Conservation (phyloP, 2,797 vertebrate genomes). For the Gymnothorax javanicus region DNA sequence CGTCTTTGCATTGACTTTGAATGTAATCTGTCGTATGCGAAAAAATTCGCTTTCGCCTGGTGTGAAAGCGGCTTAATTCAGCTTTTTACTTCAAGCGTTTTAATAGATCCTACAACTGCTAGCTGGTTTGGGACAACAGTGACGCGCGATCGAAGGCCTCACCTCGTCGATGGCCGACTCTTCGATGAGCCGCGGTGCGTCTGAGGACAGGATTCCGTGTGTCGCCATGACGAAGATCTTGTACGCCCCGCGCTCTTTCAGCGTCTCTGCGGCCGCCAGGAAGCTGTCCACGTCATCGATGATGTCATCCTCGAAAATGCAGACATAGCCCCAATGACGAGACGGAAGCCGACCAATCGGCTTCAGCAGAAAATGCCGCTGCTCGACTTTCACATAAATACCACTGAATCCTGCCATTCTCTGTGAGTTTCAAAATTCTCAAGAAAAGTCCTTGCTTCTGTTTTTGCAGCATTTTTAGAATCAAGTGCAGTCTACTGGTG, state of each 20-base stretch:
- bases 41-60: too few relatives aligned
- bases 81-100: too few relatives aligned
- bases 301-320: constrained; percentile 85
- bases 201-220: constrained; percentile 89
- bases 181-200: constrained; percentile 91
- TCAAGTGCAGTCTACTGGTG: too few relatives aligned
- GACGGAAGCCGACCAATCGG: neutral
- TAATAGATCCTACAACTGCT: neutral
- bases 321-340: neutral
- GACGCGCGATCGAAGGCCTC: neutral
- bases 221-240: constrained; percentile 98
- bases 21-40: too few relatives aligned
- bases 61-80: too few relatives aligned
- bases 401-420: too few relatives aligned
- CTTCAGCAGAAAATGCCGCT: neutral
- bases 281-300: constrained; percentile 96
- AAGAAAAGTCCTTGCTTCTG: too few relatives aligned
- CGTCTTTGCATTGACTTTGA: too few relatives aligned
- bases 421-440: too few relatives aligned
- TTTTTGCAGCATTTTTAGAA: too few relatives aligned
- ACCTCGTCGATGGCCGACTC: constrained; percentile 96
- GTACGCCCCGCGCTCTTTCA: constrained; percentile 95
- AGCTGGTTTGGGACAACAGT: too few relatives aligned
- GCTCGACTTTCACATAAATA: neutral
- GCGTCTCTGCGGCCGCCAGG: constrained; percentile 90